A percentile compares a stretch with the other conserved stretches of the same genome.
These are phyloP conservation scores for Garrulus glandarius DNA, from an alignment of 2,797 vertebrate genomes.

Conservation along the genomic window DNA sequence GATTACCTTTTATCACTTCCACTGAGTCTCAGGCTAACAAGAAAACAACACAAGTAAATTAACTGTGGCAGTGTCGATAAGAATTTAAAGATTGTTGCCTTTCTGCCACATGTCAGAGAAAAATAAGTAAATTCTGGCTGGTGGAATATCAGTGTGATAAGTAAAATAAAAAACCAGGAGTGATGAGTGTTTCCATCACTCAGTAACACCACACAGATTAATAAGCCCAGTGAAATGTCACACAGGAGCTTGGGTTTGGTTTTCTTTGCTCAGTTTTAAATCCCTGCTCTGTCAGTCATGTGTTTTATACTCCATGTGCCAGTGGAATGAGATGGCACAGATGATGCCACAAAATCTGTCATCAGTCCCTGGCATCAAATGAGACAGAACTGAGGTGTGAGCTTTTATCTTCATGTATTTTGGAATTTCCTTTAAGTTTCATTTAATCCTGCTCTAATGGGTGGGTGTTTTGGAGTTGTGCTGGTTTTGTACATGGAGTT, in stretches of 20 bases:
- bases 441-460: neutral
- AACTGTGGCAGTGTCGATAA: neutral
- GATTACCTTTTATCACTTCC: neutral
- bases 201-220: neutral
- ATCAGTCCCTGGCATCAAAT: neutral
- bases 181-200: neutral
- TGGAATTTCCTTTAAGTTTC: neutral
- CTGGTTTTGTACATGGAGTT: neutral
- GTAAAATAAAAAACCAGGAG: neutral
- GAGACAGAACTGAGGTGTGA: neutral
- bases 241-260: neutral
- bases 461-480: neutral
- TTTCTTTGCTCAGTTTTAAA: neutral
- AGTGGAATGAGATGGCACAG: neutral
- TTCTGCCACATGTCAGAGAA: neutral
- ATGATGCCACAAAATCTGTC: neutral
- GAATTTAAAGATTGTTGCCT: neutral
- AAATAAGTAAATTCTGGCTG: neutral
- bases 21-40: neutral
- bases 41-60: neutral
- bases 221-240: neutral
- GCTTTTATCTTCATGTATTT: neutral
- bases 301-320: neutral
- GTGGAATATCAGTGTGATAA: neutral
- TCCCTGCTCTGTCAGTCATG: neutral